phyloP scores from a whole-genome alignment of 2,888 invertebrate genomes.

The Phyto melanocephala region DNA sequence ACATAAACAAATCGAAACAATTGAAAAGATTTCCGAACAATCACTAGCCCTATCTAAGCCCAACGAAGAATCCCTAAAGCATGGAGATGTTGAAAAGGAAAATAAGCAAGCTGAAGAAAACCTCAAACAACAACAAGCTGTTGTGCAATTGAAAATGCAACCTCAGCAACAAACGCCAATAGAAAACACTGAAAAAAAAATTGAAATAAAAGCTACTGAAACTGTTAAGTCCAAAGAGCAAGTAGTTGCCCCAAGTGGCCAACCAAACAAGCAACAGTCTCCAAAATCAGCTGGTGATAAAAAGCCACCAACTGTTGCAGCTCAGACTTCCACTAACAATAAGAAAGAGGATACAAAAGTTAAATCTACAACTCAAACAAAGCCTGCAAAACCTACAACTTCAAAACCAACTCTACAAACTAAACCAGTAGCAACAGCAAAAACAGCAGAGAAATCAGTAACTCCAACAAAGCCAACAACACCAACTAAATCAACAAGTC shows the following conservation, averaged over 20 bases:
- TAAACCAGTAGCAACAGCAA: not conserved
- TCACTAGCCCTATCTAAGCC: not conserved
- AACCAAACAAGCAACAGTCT: conserved; percentile 19
- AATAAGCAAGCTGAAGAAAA: not conserved
- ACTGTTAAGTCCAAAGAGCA: conserved; percentile 2
- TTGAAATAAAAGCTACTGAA: not conserved
- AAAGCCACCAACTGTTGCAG: not conserved
- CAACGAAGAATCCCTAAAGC: conserved; percentile 27
- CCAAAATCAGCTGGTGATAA: conserved; percentile 23
- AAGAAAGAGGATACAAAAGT: conserved; percentile 44
- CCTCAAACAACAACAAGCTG: not conserved
- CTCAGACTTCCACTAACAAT: not conserved
- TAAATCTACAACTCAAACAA: conserved; percentile 29
- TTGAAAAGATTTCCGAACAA: not conserved
- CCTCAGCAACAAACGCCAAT: not conserved
- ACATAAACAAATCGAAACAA: not conserved
- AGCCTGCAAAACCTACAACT: conserved; percentile 22
- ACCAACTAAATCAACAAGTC: conserved; percentile 37
- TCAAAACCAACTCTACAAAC: conserved; percentile 27
- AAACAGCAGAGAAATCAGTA: conserved; percentile 29
- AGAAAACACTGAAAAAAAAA: not conserved
- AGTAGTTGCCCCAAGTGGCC: not conserved
- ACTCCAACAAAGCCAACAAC: conserved; percentile 24
- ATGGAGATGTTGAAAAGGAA: not conserved
- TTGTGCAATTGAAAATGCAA: not conserved